These are phyloP conservation scores for Megaustenia siamemsis DNA, from an alignment of 2,888 invertebrate genomes.

Conservation along the genomic window DNA sequence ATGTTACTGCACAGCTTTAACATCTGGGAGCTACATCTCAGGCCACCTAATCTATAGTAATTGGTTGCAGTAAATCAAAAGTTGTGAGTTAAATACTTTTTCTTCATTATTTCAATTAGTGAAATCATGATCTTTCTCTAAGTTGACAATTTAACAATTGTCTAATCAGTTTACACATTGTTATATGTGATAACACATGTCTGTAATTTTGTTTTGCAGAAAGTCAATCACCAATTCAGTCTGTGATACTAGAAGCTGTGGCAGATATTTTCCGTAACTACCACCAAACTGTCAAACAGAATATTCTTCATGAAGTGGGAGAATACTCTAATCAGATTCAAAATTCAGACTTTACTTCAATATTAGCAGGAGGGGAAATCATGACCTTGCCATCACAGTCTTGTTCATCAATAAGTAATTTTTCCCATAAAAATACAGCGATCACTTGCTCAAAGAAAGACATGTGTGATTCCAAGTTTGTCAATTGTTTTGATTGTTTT, in stretches of 20 bases:
- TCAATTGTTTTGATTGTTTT: neutral
- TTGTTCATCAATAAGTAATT: no score
- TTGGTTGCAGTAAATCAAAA: no score
- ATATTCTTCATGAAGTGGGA: neutral
- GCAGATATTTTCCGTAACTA: constrained; percentile 43
- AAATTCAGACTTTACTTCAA: no score
- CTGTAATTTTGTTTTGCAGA: constrained; percentile 16
- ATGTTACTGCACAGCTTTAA: no score
- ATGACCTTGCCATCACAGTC: neutral
- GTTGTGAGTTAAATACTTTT: no score
- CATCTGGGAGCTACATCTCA: no score
- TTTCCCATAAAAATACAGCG: neutral
- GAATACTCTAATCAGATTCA: neutral
- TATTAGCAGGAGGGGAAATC: neutral
- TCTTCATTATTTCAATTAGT: no score
- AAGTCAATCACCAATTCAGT: constrained; percentile 13
- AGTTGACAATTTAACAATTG: no score
- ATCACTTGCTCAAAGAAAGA: neutral
- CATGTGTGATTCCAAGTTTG: neutral
- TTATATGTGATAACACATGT: no score
- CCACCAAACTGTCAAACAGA: neutral
- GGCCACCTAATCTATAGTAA: no score
- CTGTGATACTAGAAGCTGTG: constrained; percentile 44
- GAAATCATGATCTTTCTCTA: no score
- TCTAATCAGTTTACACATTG: no score